Evolutionary conservation across 2,888 invertebrate species (phyloP).

Genomic region (Willowsia nigromaculata): DNA sequence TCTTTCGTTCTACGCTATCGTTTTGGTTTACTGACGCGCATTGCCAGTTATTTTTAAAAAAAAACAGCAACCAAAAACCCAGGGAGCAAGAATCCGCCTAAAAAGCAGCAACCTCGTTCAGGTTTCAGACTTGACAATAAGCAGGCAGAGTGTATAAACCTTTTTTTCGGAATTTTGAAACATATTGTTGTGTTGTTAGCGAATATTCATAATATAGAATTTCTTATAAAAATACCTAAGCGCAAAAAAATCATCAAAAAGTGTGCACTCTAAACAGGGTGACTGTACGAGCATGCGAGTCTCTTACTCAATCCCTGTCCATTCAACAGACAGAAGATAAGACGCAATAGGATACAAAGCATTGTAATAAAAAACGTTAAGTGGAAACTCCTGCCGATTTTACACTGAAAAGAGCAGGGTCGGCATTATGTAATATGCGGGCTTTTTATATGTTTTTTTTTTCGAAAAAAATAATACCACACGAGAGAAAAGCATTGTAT

Average conservation of each 20-base stretch:
- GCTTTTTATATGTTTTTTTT: not conserved
- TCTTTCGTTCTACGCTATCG: not conserved
- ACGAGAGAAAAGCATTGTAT: not conserved
- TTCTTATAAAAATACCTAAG: not conserved
- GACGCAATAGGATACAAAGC: not conserved
- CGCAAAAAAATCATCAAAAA: no score
- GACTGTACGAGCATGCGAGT: no score
- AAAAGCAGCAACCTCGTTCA: not conserved
- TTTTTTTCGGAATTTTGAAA: not conserved
- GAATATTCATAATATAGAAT: not conserved
- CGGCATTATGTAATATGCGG: slow-evolving; percentile 9
- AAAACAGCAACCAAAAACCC: not conserved
- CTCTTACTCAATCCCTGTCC: not conserved
- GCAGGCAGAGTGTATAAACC: not conserved
- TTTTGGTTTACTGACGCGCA: not conserved
- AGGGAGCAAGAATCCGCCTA: not conserved
- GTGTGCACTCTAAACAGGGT: no score
- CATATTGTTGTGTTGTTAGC: not conserved
- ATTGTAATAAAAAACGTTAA: not conserved
- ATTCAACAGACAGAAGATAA: not conserved
- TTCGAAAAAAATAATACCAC: slow-evolving; percentile 1
- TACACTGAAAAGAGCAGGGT: slow-evolving; percentile 45
- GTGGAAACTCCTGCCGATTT: slow-evolving; percentile 61
- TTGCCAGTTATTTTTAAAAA: not conserved
- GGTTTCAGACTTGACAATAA: not conserved